Percentiles rank a stretch among this genome's conserved stretches.
Evolutionary conservation across 1,140 invertebrate species (phyloP).

Genomic region (Drosophila eugracilis): DNA sequence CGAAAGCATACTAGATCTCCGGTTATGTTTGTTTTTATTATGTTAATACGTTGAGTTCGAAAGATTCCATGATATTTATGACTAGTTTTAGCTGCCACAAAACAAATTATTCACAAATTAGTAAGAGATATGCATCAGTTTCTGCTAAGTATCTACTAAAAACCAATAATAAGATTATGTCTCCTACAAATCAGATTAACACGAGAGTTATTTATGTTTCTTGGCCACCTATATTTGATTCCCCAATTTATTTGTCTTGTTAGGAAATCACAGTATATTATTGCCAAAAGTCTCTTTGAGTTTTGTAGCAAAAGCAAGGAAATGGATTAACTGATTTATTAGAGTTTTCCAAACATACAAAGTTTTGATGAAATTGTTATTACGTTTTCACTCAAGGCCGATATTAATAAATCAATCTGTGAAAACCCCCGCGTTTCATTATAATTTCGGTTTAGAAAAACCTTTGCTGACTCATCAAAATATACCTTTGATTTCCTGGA

Average conservation of each 20-base stretch:
- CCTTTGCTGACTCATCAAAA: constrained; percentile 27
- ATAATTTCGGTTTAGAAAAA: constrained; percentile 24
- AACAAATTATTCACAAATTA: constrained; percentile 29
- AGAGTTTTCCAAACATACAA: not conserved
- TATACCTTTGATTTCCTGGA: constrained; percentile 23
- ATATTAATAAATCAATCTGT: constrained; percentile 7
- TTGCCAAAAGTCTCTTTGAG: not conserved
- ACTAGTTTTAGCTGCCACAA: constrained; percentile 11
- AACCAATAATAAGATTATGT: constrained; percentile 25
- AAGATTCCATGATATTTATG: constrained; percentile 15
- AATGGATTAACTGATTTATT: constrained; percentile 9
- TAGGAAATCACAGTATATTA: not conserved
- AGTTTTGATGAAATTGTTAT: not conserved
- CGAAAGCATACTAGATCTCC: constrained; percentile 11
- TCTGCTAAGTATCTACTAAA: not conserved
- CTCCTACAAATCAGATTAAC: constrained; percentile 18
- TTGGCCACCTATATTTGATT: not conserved
- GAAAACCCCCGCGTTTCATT: not conserved
- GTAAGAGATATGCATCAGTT: constrained; percentile 20
- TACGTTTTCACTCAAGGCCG: not conserved
- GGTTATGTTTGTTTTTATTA: constrained; percentile 25
- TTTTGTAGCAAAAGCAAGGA: not conserved
- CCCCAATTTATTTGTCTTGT: not conserved
- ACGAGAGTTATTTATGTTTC: not conserved
- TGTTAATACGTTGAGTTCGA: constrained; percentile 20